These are phyloP conservation scores for Orthonychiurus folsomi DNA, from an alignment of 2,888 invertebrate genomes.

Conservation along the genomic window DNA sequence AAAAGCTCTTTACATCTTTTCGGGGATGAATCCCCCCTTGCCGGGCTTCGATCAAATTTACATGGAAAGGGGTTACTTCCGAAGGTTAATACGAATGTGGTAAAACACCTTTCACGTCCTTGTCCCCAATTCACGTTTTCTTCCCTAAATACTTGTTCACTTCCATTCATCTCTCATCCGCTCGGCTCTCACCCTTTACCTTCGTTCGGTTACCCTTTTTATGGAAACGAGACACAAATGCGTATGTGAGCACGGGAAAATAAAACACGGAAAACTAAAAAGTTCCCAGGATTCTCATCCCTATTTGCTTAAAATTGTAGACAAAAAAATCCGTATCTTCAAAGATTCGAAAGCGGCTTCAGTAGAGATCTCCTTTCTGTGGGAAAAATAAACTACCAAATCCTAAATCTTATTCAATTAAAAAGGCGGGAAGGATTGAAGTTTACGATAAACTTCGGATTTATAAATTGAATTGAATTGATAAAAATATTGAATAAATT, in stretches of 20 bases:
- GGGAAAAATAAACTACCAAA: too few species aligned
- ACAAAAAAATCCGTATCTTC: neutral
- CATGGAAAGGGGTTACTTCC: constrained; percentile 11
- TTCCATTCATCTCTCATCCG: neutral
- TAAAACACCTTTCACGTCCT: neutral
- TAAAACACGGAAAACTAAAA: constrained; percentile 4
- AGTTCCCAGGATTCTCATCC: constrained; percentile 9
- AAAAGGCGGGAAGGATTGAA: too few species aligned
- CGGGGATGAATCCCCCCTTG: neutral
- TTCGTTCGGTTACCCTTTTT: constrained; percentile 12
- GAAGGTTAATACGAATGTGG: neutral
- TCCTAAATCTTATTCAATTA: too few species aligned
- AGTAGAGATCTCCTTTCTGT: too few species aligned
- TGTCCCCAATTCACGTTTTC: constrained; percentile 7
- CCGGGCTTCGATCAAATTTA: constrained; percentile 5
- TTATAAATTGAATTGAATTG: neutral
- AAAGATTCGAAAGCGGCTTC: too few species aligned
- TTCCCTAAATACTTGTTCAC: constrained; percentile 9
- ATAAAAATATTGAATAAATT: neutral
- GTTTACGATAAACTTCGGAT: too few species aligned
- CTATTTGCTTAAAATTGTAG: neutral
- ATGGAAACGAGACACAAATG: constrained; percentile 6
- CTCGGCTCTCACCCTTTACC: neutral
- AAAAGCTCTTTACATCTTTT: neutral
- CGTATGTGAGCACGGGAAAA: neutral